phyloP scores from a whole-genome alignment of 1,140 invertebrate genomes.

The Holotrichia oblita region DNA sequence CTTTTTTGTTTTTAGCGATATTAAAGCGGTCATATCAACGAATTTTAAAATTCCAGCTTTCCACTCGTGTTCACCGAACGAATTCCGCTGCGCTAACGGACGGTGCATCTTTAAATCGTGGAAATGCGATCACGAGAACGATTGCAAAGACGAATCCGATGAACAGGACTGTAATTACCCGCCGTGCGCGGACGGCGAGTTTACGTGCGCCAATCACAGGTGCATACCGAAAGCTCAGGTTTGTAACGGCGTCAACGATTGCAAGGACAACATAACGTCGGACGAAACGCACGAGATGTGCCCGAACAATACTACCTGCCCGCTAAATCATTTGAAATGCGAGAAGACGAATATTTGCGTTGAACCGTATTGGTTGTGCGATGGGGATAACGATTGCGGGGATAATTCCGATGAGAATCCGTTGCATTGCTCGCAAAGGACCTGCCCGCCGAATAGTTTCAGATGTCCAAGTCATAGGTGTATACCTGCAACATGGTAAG shows the following conservation, averaged over 20 bases:
- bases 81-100: constrained; percentile 94
- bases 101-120: constrained; percentile 95
- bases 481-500: constrained; percentile 92
- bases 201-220: constrained; percentile 90
- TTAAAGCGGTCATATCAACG: background rate
- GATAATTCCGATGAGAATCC: constrained; percentile 96
- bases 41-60: constrained; percentile 70
- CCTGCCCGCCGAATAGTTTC: constrained; percentile 92
- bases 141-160: constrained; percentile 93
- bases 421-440: constrained; percentile 85
- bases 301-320: constrained; percentile 86
- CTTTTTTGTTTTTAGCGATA: background rate
- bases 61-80: constrained; percentile 91
- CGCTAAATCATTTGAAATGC: constrained; percentile 87
- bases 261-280: constrained; percentile 91
- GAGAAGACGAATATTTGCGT: constrained; percentile 95
- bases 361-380: constrained; percentile 94
- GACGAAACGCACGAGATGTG: constrained; percentile 91
- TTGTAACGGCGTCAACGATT: constrained; percentile 94
- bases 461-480: constrained; percentile 86
- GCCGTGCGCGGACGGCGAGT: constrained; percentile 89
- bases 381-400: constrained; percentile 94
- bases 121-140: constrained; percentile 95
- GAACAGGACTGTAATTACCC: constrained; percentile 92
- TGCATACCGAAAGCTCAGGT: constrained; percentile 89